Evolutionary conservation across 2,888 invertebrate species (phyloP).

Genomic region (Callimorpha dominula): DNA sequence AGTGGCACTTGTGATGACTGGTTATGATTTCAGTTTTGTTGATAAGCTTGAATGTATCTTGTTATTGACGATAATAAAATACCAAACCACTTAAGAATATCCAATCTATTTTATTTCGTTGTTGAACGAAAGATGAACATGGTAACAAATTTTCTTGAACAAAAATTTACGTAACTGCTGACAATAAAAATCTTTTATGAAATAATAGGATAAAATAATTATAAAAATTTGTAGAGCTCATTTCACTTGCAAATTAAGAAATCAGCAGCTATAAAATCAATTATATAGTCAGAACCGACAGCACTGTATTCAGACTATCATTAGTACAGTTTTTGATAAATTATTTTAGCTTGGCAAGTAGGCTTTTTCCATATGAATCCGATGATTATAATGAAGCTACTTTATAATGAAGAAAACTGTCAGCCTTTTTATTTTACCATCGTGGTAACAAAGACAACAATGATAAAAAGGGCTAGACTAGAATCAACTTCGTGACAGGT

Average conservation of each 20-base stretch:
- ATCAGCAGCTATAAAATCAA: neutral
- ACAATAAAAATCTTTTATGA: neutral
- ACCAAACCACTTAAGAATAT: too few species aligned
- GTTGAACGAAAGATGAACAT: neutral
- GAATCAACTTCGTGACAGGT: too few species aligned
- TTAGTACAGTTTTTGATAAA: neutral
- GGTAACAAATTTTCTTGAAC: neutral
- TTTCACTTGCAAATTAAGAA: neutral
- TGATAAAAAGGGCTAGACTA: neutral
- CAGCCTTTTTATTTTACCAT: neutral
- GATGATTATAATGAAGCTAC: neutral
- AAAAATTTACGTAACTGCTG: neutral
- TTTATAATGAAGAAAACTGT: neutral
- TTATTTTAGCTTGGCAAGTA: neutral
- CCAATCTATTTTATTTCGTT: neutral
- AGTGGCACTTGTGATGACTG: conserved; percentile 4
- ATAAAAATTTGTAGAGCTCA: neutral
- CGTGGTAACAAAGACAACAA: too few species aligned
- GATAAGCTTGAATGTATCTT: neutral
- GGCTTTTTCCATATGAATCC: neutral
- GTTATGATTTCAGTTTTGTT: neutral
- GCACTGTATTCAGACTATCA: neutral
- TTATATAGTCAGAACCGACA: neutral
- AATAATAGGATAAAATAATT: neutral
- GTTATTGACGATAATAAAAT: too few species aligned